phyloP scores from a whole-genome alignment of 2,888 invertebrate species.

The Lingula anatina region DNA sequence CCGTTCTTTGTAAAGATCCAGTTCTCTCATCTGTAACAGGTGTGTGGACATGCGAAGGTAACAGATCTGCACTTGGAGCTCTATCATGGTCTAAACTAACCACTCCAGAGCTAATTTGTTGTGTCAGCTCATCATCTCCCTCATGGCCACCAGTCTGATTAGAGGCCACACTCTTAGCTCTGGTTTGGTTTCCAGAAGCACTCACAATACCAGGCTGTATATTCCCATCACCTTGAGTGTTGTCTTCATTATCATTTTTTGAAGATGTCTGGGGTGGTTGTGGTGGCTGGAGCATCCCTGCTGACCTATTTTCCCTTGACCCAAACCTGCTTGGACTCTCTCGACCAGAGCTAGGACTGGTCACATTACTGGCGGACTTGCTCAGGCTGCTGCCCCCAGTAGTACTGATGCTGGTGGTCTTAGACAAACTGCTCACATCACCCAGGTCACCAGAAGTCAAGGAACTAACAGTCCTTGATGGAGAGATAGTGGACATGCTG shows the following conservation, averaged over 20 bases:
- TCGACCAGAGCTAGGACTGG: too few relatives aligned
- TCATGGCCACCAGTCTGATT: background rate
- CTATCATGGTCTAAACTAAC: too few relatives aligned
- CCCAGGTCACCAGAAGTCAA: slow-evolving; percentile 37
- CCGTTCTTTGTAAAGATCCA: background rate
- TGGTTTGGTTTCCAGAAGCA: background rate
- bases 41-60: background rate
- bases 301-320: background rate
- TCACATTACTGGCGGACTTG: background rate
- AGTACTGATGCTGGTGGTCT: slow-evolving; percentile 5
- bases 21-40: background rate
- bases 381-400: background rate
- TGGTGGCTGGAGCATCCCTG: background rate
- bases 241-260: background rate
- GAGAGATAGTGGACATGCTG: slow-evolving; percentile 16
- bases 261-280: background rate
- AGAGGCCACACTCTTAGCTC: background rate
- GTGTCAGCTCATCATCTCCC: too few relatives aligned
- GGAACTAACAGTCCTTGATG: slow-evolving; percentile 27
- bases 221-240: background rate
- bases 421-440: slow-evolving; percentile 24
- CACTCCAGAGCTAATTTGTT: too few relatives aligned
- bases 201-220: background rate
- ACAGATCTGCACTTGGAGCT: background rate
- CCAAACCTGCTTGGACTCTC: background rate